These are phyloP conservation scores for Anolis carolinensis DNA, from an alignment of 2,113 vertebrate genomes.

Conservation along the genomic window DNA sequence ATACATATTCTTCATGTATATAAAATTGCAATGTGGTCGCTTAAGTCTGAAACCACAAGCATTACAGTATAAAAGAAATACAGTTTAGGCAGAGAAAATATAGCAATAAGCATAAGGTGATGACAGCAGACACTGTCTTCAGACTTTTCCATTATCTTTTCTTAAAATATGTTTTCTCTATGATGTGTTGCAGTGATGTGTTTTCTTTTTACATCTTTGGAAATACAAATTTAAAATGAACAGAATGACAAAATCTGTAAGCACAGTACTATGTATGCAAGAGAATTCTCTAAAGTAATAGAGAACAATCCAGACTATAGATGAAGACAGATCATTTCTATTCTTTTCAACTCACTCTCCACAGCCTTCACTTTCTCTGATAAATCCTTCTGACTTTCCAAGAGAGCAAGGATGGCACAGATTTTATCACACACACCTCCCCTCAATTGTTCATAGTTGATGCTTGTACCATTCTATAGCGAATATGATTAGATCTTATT, in stretches of 20 bases:
- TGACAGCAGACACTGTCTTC: neutral
- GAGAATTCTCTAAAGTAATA: slow-evolving; percentile 1
- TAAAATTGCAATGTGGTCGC: neutral
- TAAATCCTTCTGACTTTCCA: neutral
- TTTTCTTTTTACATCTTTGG: neutral
- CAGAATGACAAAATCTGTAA: neutral
- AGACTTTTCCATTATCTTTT: neutral
- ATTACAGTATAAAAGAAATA: neutral
- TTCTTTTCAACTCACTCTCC: neutral
- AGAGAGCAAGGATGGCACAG: neutral
- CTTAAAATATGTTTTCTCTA: neutral
- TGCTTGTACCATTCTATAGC: neutral
- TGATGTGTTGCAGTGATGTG: neutral
- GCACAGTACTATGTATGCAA: neutral
- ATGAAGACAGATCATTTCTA: neutral
- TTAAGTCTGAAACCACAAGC: neutral
- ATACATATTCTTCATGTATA: neutral
- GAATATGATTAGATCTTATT: too few relatives aligned
- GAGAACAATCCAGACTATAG: neutral
- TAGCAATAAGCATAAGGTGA: neutral
- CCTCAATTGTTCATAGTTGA: neutral
- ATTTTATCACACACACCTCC: neutral
- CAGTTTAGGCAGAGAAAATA: neutral
- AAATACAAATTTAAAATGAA: neutral
- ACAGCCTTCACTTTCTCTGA: neutral